Base-by-base conservation (phyloP, 2,113 vertebrate genomes). In the Dipodomys stephensi region DNA sequence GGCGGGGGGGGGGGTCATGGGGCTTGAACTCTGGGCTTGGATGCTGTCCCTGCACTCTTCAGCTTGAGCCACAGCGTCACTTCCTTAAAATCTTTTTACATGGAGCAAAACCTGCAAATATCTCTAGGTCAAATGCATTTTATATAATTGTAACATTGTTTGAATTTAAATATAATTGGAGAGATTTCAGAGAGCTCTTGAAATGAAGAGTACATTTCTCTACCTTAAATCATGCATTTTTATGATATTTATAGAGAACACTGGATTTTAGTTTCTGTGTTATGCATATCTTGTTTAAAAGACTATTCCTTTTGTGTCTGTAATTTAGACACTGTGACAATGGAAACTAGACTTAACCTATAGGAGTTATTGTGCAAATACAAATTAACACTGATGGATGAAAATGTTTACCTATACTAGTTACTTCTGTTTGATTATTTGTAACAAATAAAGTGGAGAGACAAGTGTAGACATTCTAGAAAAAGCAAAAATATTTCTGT, bases 1-100 rank as follows among this genome's bases (percentile, higher is more conserved):
- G 35, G 3, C 3, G 3, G 35, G 5, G 5, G 3, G 39, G 3
- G 39, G 3, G 39, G 39, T 39, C 39, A 39, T 39, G 39, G 39
- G 39, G 39, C 39, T 39, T 39, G 39, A 39, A 39, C 39, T 39
- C 39, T 39, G 39, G 39, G 39, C 39, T 39, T 39, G 39, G 39
- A 39, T 39, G 3, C 39, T 39, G 39, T 39, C 39, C 39, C 39
- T 39, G 39, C 39, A 39, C 4, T 39, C 39, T 39, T 39, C 39
- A 39, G 39, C 39, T 39, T 39, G 39, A 39, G 39, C 39, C 39
- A 39, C 39, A 39, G 39, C 1, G 5, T 5, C 39, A 27, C 82
- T 93, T 88, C 71, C 44, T 83, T 35, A 74, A 68, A 39, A 84
- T 2, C n/a, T 88, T 73, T 91, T 78, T 57, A 81, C 65, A 30